phyloP scores from a whole-genome alignment of 2,797 vertebrate species.

The Valencia hispanica region DNA sequence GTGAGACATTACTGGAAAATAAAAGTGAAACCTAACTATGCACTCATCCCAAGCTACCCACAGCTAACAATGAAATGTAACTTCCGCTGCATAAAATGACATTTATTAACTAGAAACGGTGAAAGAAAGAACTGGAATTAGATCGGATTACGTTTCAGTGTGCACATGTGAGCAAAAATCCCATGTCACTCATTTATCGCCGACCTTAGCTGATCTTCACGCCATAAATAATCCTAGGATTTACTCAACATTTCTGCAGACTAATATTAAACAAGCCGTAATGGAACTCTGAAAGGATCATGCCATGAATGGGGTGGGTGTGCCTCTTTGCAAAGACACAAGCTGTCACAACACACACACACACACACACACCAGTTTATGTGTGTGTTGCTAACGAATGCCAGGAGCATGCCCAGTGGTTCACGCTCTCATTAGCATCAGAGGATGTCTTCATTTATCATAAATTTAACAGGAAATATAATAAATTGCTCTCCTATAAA shows the following conservation, averaged over 20 bases:
- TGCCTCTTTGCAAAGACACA: neutral
- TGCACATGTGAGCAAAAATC: neutral
- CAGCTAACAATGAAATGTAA: neutral
- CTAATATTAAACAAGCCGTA: slow-evolving; percentile 46
- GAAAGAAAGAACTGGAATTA: neutral
- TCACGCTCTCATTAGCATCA: slow-evolving; percentile 39
- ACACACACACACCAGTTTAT: too few relatives aligned
- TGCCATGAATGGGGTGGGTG: neutral
- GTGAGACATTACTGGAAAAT: neutral
- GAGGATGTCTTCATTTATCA: slow-evolving; percentile 18
- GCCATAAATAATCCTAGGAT: slow-evolving; percentile 52
- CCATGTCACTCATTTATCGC: slow-evolving; percentile 34
- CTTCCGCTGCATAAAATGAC: neutral
- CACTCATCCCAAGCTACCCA: neutral
- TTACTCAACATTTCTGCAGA: slow-evolving; percentile 42
- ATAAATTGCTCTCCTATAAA: slow-evolving; percentile 28
- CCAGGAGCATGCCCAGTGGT: slow-evolving; percentile 27
- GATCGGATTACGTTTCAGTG: slow-evolving; percentile 1
- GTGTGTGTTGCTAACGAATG: slow-evolving; percentile 34
- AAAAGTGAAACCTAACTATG: neutral
- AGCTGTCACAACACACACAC: too few relatives aligned
- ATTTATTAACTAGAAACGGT: neutral
- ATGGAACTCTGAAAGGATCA: slow-evolving; percentile 19
- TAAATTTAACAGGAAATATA: slow-evolving; percentile 25
- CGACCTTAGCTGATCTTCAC: slow-evolving; percentile 23